Evolutionary conservation across 2,797 vertebrate genomes (phyloP).

Genomic region (Chrosomus eos): DNA sequence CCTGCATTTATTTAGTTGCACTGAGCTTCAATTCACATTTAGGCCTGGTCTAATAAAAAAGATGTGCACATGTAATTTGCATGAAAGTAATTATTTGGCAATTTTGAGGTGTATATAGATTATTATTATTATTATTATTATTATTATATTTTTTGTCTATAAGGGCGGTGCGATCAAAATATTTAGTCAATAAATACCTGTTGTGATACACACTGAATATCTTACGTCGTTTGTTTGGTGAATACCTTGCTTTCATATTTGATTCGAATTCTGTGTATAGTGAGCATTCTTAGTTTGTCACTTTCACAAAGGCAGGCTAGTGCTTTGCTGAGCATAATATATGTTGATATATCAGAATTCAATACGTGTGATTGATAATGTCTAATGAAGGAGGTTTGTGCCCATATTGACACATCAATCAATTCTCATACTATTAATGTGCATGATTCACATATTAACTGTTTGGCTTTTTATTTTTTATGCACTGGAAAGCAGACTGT

Average conservation of each 20-base stretch:
- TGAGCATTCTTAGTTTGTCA: not conserved
- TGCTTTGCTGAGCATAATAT: slow-evolving; percentile 13
- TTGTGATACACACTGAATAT: not conserved
- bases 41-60: slow-evolving; percentile 28
- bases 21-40: slow-evolving; percentile 44
- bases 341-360: slow-evolving; percentile 29
- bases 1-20: slow-evolving; percentile 40
- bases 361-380: slow-evolving; percentile 45
- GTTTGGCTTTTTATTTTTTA: not conserved
- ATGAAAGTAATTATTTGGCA: slow-evolving; percentile 49
- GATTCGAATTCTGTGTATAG: slow-evolving; percentile 29
- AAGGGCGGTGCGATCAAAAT: not conserved
- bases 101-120: slow-evolving; percentile 4
- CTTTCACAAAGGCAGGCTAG: slow-evolving; percentile 12
- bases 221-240: not conserved
- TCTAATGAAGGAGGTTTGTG: slow-evolving; percentile 12
- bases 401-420: slow-evolving; percentile 20
- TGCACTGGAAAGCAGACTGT: not conserved
- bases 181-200: not conserved
- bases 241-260: not conserved
- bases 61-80: slow-evolving; percentile 50
- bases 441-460: not conserved
- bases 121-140: not conserved
- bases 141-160: too few species aligned
- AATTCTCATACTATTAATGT: slow-evolving; percentile 30